phyloP scores from a whole-genome alignment of 2,113 vertebrate genomes.

The Oceanites oceanicus region DNA sequence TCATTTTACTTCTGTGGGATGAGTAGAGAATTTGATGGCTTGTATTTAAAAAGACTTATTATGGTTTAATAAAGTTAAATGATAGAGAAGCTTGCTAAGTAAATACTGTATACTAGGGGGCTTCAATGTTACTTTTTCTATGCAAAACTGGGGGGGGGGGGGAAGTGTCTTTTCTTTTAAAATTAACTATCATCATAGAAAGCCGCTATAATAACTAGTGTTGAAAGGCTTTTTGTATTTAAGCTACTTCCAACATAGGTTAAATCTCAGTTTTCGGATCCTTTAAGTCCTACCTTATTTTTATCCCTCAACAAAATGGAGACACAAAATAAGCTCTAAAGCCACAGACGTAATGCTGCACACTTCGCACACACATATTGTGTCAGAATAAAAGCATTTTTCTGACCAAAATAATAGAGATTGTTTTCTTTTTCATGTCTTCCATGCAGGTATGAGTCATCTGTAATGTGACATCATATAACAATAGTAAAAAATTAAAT shows the following conservation, averaged over 20 bases:
- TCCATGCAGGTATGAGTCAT: not conserved
- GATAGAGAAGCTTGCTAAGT: not conserved
- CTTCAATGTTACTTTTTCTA: not conserved
- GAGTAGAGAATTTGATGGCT: not conserved
- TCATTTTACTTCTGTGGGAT: not conserved
- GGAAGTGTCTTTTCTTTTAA: not conserved
- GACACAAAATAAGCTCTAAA: slow-evolving; percentile 14
- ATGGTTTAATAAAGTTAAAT: not conserved
- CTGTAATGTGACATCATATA: not conserved
- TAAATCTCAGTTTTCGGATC: not conserved
- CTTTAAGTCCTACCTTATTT: slow-evolving; percentile 16
- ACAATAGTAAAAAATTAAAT: not conserved
- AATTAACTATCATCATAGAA: not conserved
- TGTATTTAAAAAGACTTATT: not conserved
- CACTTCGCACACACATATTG: not conserved
- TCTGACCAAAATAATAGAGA: not conserved
- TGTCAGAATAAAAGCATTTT: not conserved
- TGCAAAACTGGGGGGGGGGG: not conserved
- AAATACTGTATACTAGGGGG: not conserved
- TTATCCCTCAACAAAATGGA: slow-evolving; percentile 18
- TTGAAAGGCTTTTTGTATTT: not conserved
- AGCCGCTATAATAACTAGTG: not conserved
- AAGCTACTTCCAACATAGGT: not conserved
- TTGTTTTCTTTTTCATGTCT: not conserved
- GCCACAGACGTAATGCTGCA: slow-evolving; percentile 14